phyloP scores from a whole-genome alignment of 2,113 vertebrate species.

The Aptenodytes forsteri region DNA sequence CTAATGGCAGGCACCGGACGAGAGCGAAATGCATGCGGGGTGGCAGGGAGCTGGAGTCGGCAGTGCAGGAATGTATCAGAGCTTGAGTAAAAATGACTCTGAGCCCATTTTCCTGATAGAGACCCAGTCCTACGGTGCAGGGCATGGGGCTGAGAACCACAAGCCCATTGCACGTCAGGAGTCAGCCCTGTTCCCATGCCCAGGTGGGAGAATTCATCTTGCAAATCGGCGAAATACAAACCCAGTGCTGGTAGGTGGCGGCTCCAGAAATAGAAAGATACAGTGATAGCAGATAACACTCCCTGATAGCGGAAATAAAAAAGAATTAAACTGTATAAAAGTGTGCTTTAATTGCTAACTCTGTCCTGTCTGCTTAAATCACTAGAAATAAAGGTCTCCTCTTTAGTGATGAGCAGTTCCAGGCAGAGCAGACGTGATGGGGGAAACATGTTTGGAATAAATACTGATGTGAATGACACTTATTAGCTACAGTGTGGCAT shows the following conservation, averaged over 20 bases:
- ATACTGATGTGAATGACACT: conserved; percentile 60
- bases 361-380: conserved; percentile 43
- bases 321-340: conserved; percentile 48
- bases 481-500: conserved; percentile 27
- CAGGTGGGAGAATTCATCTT: not conserved
- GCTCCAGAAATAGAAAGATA: not conserved
- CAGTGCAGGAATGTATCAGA: not conserved
- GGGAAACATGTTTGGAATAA: conserved; percentile 64
- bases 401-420: conserved; percentile 7
- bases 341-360: conserved; percentile 41
- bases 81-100: not conserved
- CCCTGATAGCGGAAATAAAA: conserved; percentile 28
- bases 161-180: accelerated
- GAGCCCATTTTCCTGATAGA: not conserved
- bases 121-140: accelerated
- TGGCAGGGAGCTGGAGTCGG: not conserved
- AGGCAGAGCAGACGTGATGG: conserved; percentile 35
- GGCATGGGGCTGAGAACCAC: accelerated
- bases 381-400: conserved; percentile 42
- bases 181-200: not conserved
- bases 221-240: not conserved
- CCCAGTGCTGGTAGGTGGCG: not conserved
- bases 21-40: accelerated
- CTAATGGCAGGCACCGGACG: accelerated
- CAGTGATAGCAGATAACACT: not conserved